phyloP scores from a whole-genome alignment of 2,113 vertebrate species.

The Lipophrys pholis region DNA sequence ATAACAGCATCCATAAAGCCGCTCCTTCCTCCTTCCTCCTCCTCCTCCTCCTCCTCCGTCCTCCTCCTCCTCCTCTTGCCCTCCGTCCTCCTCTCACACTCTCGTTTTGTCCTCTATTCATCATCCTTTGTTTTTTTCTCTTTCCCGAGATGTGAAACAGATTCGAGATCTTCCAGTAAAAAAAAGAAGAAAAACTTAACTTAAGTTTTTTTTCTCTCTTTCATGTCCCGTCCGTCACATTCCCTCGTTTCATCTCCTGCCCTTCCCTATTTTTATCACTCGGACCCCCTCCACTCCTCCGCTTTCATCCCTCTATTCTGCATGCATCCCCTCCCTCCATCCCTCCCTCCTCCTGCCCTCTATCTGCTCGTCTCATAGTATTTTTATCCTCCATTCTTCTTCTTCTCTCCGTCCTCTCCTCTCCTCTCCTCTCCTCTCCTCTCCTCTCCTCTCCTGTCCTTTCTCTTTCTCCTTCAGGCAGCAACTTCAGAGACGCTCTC shows the following conservation, averaged over 20 bases:
- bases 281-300: conserved; percentile 46
- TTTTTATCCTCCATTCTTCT: too few species aligned
- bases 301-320: conserved; percentile 72
- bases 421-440: conserved; percentile 49
- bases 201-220: conserved; percentile 68
- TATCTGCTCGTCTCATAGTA: conserved; percentile 62
- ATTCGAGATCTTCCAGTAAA: too few species aligned
- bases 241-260: conserved; percentile 68
- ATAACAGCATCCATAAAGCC: conserved; percentile 79
- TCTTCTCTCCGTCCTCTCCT: conserved; percentile 64
- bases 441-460: conserved; percentile 62
- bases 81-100: conserved; percentile 18
- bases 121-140: conserved; percentile 14
- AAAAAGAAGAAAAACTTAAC: conserved; percentile 51
- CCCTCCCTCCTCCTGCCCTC: conserved; percentile 70
- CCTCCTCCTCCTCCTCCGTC: too few species aligned
- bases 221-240: conserved; percentile 67
- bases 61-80: too few species aligned
- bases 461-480: conserved; percentile 39
- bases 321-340: too few species aligned
- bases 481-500: too few species aligned
- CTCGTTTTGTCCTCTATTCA: conserved; percentile 37
- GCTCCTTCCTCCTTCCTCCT: too few species aligned
- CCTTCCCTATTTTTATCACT: conserved; percentile 75
- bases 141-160: conserved; percentile 28